phyloP scores from a whole-genome alignment of 2,888 invertebrate species.

The Thereva unica region DNA sequence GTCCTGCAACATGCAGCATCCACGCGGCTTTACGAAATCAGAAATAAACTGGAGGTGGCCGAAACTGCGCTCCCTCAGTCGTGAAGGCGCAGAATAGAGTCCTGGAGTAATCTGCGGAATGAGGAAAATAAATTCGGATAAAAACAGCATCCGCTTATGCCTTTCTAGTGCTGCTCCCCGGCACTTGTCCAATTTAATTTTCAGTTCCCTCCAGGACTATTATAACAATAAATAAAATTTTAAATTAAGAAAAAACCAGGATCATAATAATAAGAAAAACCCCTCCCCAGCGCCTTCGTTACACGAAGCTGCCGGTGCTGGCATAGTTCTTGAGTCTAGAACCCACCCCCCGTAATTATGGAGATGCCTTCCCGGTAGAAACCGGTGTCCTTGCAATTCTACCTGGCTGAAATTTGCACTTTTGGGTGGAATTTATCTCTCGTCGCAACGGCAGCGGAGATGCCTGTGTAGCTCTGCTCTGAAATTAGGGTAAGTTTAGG shows the following conservation, averaged over 20 bases:
- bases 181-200: slow-evolving; percentile 47
- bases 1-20: slow-evolving; percentile 21
- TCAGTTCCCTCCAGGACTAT: slow-evolving; percentile 40
- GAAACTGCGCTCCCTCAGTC: neutral
- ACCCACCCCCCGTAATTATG: slow-evolving; percentile 26
- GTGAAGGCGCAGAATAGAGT: slow-evolving; percentile 9
- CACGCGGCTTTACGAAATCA: slow-evolving; percentile 14
- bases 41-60: slow-evolving; percentile 22
- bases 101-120: slow-evolving; percentile 29
- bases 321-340: too few relatives aligned
- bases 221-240: slow-evolving; percentile 33
- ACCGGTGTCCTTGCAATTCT: neutral
- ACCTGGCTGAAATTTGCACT: slow-evolving; percentile 22
- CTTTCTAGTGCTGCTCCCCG: slow-evolving; percentile 23
- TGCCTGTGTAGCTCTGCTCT: neutral
- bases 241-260: slow-evolving; percentile 26
- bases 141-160: slow-evolving; percentile 31
- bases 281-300: neutral
- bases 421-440: slow-evolving; percentile 25
- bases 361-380: slow-evolving; percentile 14
- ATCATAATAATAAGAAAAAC: slow-evolving; percentile 25
- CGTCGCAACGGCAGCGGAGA: neutral
- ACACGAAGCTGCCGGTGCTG: neutral
- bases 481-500: slow-evolving; percentile 22
- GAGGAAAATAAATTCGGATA: slow-evolving; percentile 34